phyloP scores from a whole-genome alignment of 2,888 invertebrate genomes.

The Xylophagus ater region DNA sequence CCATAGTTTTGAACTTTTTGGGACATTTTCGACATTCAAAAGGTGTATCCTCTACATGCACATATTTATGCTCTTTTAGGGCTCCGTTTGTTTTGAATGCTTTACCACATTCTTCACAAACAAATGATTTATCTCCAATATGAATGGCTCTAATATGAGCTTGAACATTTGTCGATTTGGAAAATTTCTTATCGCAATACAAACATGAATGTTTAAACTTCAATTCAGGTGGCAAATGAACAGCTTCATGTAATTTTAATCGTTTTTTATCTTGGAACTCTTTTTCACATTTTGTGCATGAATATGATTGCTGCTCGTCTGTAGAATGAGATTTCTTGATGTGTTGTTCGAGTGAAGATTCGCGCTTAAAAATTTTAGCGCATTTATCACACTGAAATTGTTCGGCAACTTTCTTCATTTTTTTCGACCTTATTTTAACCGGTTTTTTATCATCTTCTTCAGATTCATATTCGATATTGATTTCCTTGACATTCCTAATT shows the following conservation, averaged over 20 bases:
- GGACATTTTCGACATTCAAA: slow-evolving; percentile 27
- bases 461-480: too few species aligned
- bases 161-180: slow-evolving; percentile 4
- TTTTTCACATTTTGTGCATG: slow-evolving; percentile 16
- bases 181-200: slow-evolving; percentile 16
- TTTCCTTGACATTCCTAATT: not conserved
- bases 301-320: not conserved
- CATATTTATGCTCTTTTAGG: slow-evolving; percentile 31
- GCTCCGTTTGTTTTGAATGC: slow-evolving; percentile 32
- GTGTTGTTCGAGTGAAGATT: slow-evolving; percentile 14
- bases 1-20: slow-evolving; percentile 17
- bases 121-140: too few species aligned
- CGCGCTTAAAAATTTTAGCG: slow-evolving; percentile 8
- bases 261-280: slow-evolving; percentile 15
- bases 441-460: too few species aligned
- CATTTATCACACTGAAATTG: slow-evolving; percentile 10
- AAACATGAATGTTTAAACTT: slow-evolving; percentile 18
- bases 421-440: slow-evolving; percentile 28
- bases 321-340: slow-evolving; percentile 20
- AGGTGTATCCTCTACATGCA: slow-evolving; percentile 35
- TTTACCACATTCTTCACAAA: slow-evolving; percentile 32
- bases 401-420: not conserved
- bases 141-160: slow-evolving; percentile 15
- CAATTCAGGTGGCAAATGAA: slow-evolving; percentile 15
- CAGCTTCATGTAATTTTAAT: slow-evolving; percentile 13